Evolutionary conservation across 2,888 invertebrate genomes (phyloP), one percentile per base, ranked within the genome.

Genomic region (Patella depressa): DNA sequence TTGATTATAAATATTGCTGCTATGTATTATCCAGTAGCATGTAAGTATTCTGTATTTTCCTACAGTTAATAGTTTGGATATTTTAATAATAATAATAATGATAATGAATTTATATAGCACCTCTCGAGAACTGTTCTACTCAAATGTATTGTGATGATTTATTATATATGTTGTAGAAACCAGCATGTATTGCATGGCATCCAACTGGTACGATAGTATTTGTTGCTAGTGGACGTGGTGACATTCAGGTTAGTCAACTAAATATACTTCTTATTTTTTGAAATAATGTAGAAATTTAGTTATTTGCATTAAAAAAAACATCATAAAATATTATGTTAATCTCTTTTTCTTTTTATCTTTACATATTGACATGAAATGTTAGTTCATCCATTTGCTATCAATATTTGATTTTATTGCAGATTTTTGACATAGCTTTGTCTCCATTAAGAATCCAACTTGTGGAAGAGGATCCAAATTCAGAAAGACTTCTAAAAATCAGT

Each of bases 171-270:
- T 82, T 79, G 54, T 87, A 94, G 94, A 93, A 94, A 84, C 95
- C 95, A 45, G 94, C 94, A 54, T 92, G 94, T 82, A 93, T 94
- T 59, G 93, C 94, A 57, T 96, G 96, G 95, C 95, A 96, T 89
- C 93, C 94, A 34, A 94, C 94, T 83, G 95, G 95, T 55, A 94
- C 94, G 55, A 88, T 96, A 77, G 93, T 95, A 53, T 93, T 94
- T 79, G 93, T 95, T 45, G 94, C 94, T 59, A 95, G 95, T 88
- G 94, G 95, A 85, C 93, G 94, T 80, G 95, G 95, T 7, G 95
- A 95, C 88, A 92, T 96, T 57, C 90, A 89, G 88, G 88, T 89
- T 77, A 65, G 78, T 29, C 19, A 59, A 45, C 45, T 45, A 45
- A 45, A 45, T 45, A 45, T 45, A 0, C 45, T 45, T 45, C 7